These are phyloP conservation scores for Brevimyrus niger DNA, from an alignment of 2,113 vertebrate genomes.

Conservation along the genomic window DNA sequence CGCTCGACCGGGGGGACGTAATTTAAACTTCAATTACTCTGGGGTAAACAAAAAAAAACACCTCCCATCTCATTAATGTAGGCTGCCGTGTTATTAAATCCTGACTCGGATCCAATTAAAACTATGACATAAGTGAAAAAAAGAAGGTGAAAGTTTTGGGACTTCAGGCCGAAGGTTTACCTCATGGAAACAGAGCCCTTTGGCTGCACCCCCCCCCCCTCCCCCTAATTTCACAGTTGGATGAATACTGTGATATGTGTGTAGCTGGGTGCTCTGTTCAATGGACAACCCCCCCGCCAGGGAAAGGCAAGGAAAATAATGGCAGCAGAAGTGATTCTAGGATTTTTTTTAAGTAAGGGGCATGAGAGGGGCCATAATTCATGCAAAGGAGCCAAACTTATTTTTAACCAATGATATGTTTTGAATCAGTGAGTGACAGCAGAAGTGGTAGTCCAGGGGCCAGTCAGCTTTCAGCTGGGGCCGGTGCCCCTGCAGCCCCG, in stretches of 20 bases:
- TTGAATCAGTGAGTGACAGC: neutral
- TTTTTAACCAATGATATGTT: neutral
- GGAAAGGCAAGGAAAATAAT: neutral
- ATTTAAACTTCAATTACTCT: constrained; percentile 5
- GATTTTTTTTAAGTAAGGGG: neutral
- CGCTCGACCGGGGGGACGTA: neutral
- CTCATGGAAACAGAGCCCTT: neutral
- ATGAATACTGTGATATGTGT: neutral
- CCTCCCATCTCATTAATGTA: neutral
- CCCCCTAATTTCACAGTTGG: neutral
- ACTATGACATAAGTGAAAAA: constrained; percentile 4
- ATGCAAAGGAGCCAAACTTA: neutral
- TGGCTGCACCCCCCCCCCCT: neutral
- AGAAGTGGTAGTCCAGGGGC: neutral
- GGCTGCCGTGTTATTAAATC: neutral
- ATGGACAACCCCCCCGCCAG: neutral
- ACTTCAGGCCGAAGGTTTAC: neutral
- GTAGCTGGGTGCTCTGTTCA: neutral
- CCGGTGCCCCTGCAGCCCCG: neutral
- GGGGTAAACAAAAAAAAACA: neutral
- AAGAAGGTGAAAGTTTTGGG: neutral
- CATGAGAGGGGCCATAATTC: neutral
- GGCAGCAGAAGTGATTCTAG: neutral
- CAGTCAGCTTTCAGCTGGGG: neutral
- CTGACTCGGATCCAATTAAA: neutral